Base-by-base conservation (phyloP, 2,113 vertebrate species). In the Bagarius yarrelli region DNA sequence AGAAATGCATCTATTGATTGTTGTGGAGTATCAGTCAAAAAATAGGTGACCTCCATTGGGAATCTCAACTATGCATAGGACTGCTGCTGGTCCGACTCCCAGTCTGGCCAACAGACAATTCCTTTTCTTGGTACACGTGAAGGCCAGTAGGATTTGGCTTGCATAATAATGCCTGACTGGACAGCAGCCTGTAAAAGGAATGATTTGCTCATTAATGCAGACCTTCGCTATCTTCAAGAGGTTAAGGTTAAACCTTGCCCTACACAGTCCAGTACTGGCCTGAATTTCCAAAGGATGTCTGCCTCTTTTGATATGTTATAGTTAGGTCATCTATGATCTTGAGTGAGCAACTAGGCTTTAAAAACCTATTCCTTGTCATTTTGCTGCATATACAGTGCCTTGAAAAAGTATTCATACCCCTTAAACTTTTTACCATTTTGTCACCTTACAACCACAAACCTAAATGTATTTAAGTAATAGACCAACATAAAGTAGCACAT, bases 261-360 rank as follows among this genome's bases (percentile, higher is more conserved):
- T 50, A 76, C 44, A 57, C 27, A 0, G 23, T 87, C 76, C 25
- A 86, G 77, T 1, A 88, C 12, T 73, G 81, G 69, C 14, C 81
- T 79, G 32, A 84, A 73, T 86, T 25, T 87, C 87, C 87, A 85
- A 53, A 85, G 56, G 63, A 76, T 77, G 23, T 84, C 81, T 59
- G n/a, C 32, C n/a, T 83, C 34, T 59, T 84, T 86, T 60, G 32
- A 25, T 19, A 80, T 9, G 50, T 78, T 40, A 84, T 44, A 74
- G 50, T 70, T n/a, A 85, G 69, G 47, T 85, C 80, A 84, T 74
- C 12, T 4, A 83, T 76, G 69, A 87, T 60, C 36, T 87, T 85
- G 4, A 84, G n/a, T 13, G 82, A 83, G 52, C 14, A 82, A 53
- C 84, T 82, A 14, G 82, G 27, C 27, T 87, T 87, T 81, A 60